A percentile compares a stretch with the other conserved stretches of the same genome.
Conservation (phyloP, 2,797 vertebrate species). For the Neopelma chrysocephalum region DNA sequence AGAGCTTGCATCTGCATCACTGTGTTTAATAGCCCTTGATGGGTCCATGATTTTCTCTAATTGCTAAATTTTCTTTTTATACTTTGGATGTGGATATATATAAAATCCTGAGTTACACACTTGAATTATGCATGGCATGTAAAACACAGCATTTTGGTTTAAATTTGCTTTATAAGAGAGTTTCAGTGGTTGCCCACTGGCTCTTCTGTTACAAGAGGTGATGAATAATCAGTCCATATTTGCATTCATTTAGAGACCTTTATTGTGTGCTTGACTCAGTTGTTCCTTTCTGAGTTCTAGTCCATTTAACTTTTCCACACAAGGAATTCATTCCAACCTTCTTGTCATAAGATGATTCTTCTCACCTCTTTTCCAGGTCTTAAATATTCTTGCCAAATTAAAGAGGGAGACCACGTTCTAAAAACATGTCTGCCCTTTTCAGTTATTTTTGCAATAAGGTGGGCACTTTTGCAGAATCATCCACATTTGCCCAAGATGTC, state of each 20-base stretch:
- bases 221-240: constrained; percentile 53
- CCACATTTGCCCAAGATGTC: neutral
- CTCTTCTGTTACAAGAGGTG: neutral
- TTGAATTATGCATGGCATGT: constrained; percentile 35
- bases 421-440: neutral
- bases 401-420: neutral
- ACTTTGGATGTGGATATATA: neutral
- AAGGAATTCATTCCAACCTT: neutral
- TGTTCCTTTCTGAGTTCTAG: constrained; percentile 5
- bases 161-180: neutral
- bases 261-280: neutral
- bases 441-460: neutral
- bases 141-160: neutral
- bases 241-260: constrained; percentile 16
- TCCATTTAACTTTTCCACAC: constrained; percentile 9
- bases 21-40: constrained; percentile 17
- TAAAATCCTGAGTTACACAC: neutral
- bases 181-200: constrained; percentile 14
- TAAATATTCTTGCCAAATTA: neutral
- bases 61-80: constrained; percentile 7
- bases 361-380: neutral
- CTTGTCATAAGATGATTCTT: neutral
- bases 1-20: neutral
- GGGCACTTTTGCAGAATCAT: neutral
- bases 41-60: neutral